phyloP scores from a whole-genome alignment of 2,888 invertebrate genomes.

The Stenichneumon culpator region DNA sequence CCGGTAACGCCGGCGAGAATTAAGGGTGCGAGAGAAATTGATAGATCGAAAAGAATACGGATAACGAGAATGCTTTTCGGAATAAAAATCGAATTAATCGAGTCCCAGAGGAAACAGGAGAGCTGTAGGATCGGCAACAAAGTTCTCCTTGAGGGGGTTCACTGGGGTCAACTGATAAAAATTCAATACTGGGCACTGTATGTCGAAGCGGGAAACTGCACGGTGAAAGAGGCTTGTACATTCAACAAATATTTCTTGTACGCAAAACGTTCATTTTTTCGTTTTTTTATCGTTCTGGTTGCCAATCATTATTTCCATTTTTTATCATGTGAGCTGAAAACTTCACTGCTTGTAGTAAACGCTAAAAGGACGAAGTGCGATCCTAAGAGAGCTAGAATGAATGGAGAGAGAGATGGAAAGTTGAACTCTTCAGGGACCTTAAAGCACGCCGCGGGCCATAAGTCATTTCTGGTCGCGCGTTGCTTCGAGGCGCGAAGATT shows the following conservation, averaged over 20 bases:
- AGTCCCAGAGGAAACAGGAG: background rate
- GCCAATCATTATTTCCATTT: background rate
- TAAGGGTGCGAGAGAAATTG: conserved; percentile 48
- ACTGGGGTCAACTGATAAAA: background rate
- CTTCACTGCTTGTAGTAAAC: background rate
- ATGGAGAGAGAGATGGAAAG: conserved; percentile 47
- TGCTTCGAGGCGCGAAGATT: conserved; percentile 63
- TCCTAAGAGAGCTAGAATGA: conserved; percentile 35
- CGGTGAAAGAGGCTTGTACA: no score
- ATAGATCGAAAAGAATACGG: conserved; percentile 47
- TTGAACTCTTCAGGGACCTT: conserved; percentile 58
- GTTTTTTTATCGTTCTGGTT: background rate
- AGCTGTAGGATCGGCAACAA: background rate
- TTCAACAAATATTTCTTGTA: no score
- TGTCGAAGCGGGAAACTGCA: background rate
- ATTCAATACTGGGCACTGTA: background rate
- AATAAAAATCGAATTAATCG: conserved; percentile 26
- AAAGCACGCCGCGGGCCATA: conserved; percentile 76
- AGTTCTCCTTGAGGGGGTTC: background rate
- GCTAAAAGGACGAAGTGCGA: conserved; percentile 36
- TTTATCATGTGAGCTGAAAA: background rate
- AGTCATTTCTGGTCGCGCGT: conserved; percentile 73
- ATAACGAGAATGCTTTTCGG: conserved; percentile 30
- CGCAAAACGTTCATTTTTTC: no score
- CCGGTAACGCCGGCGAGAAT: conserved; percentile 25